Evolutionary conservation across 2,888 invertebrate species (phyloP).

Genomic region (Cerastis rubricosa): DNA sequence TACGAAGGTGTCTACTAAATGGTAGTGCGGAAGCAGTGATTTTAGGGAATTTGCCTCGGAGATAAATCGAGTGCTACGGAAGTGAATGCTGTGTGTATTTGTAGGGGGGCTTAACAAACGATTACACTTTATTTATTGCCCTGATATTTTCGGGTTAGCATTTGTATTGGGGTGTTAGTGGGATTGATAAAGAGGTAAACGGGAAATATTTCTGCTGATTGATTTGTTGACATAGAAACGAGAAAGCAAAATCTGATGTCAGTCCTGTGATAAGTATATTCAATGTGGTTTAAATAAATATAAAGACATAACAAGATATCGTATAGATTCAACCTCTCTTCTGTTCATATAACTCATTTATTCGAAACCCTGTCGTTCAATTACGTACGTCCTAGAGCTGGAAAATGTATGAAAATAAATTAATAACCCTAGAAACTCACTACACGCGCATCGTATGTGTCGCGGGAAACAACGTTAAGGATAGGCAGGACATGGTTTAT

Average conservation of each 20-base stretch:
- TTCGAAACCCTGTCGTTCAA: slow-evolving; percentile 2
- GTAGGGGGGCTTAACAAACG: slow-evolving; percentile 49
- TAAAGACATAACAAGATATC: neutral
- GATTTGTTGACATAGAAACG: slow-evolving; percentile 5
- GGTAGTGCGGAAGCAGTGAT: slow-evolving; percentile 60
- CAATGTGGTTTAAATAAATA: neutral
- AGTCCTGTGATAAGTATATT: neutral
- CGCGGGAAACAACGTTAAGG: slow-evolving; percentile 29
- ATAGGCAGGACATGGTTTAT: slow-evolving; percentile 45
- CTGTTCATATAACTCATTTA: neutral
- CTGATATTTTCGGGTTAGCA: slow-evolving; percentile 23
- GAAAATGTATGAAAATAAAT: slow-evolving; percentile 35
- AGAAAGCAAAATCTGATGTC: neutral
- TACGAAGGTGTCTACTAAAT: slow-evolving; percentile 59
- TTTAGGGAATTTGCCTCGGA: slow-evolving; percentile 62
- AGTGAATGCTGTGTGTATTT: slow-evolving; percentile 47
- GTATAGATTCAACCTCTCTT: too few relatives aligned
- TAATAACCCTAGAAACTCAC: slow-evolving; percentile 25
- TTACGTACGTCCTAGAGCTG: neutral
- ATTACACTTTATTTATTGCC: slow-evolving; percentile 59
- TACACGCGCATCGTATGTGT: slow-evolving; percentile 25
- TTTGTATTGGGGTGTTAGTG: slow-evolving; percentile 24
- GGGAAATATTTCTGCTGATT: neutral
- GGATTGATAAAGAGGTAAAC: slow-evolving; percentile 19
- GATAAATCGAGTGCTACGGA: slow-evolving; percentile 57